phyloP scores from a whole-genome alignment of 2,113 vertebrate species.

The Sorex fumeus region DNA sequence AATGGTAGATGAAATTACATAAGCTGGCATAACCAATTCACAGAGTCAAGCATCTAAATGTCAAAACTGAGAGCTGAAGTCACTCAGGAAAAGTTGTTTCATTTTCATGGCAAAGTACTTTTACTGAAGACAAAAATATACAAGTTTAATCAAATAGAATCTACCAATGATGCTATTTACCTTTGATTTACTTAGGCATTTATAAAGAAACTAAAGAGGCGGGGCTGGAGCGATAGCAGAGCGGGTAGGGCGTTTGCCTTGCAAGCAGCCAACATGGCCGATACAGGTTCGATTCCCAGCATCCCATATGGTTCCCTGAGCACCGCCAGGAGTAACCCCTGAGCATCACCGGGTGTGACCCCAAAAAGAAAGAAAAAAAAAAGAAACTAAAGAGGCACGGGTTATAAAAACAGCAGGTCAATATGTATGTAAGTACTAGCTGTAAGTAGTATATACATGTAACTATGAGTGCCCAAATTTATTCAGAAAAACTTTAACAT shows the following conservation, averaged over 20 bases:
- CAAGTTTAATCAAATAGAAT: conserved; percentile 51
- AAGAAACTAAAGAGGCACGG: not conserved
- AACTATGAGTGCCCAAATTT: not conserved
- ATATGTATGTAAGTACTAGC: not conserved
- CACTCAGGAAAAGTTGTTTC: conserved; percentile 27
- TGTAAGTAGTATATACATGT: too few species aligned
- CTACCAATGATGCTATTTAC: not conserved
- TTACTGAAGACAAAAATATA: conserved; percentile 11
- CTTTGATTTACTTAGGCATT: conserved; percentile 12
- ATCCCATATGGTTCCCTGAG: too few species aligned
- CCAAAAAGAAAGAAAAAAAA: too few species aligned
- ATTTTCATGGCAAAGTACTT: conserved; percentile 39
- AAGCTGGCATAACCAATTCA: not conserved
- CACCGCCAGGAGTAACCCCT: too few species aligned
- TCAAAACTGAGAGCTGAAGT: conserved; percentile 11
- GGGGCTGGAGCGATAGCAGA: too few species aligned
- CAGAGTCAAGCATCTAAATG: conserved; percentile 8
- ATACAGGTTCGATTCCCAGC: too few species aligned
- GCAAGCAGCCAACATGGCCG: too few species aligned
- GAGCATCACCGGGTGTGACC: too few species aligned
- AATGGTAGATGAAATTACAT: conserved; percentile 10
- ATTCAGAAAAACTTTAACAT: conserved; percentile 45
- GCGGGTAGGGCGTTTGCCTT: too few species aligned
- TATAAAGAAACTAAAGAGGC: conserved; percentile 1
- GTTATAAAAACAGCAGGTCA: not conserved